phyloP scores from a whole-genome alignment of 1,140 invertebrate genomes.

The Planococcus citri region DNA sequence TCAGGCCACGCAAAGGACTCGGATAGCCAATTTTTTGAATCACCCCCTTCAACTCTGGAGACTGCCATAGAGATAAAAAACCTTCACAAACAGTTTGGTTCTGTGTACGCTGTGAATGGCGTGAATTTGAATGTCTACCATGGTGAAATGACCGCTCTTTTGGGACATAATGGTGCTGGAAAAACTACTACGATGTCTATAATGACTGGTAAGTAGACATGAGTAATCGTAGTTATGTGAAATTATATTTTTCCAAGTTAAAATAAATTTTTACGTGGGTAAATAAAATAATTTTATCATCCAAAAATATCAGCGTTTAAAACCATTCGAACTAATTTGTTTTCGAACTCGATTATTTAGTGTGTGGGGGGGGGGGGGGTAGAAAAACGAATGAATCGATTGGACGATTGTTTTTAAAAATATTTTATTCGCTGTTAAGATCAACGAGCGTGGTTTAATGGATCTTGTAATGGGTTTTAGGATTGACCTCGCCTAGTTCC shows the following conservation, averaged over 20 bases:
- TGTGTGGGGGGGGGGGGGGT: too few species aligned
- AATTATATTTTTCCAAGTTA: too few species aligned
- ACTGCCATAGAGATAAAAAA: neutral
- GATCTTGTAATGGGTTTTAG: conserved; percentile 30
- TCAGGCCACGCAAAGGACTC: too few species aligned
- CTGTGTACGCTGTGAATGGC: neutral
- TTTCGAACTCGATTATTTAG: too few species aligned
- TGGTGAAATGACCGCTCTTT: neutral
- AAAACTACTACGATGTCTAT: neutral
- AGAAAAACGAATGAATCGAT: too few species aligned
- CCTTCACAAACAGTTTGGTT: neutral
- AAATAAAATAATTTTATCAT: too few species aligned
- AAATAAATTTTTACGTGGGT: too few species aligned
- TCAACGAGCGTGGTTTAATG: too few species aligned
- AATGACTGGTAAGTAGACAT: neutral
- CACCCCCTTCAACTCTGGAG: neutral
- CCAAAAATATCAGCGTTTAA: too few species aligned
- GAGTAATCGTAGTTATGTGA: neutral
- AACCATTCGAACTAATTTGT: too few species aligned
- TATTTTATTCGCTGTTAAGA: too few species aligned
- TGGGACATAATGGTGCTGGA: neutral
- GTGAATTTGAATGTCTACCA: neutral
- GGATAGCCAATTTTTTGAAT: neutral
- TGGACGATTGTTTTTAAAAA: too few species aligned
- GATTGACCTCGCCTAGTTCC: conserved; percentile 46